A percentile compares a stretch with the other conserved stretches of the same genome.
Conservation (phyloP, 2,888 invertebrate species). For the Melieria omissa region DNA sequence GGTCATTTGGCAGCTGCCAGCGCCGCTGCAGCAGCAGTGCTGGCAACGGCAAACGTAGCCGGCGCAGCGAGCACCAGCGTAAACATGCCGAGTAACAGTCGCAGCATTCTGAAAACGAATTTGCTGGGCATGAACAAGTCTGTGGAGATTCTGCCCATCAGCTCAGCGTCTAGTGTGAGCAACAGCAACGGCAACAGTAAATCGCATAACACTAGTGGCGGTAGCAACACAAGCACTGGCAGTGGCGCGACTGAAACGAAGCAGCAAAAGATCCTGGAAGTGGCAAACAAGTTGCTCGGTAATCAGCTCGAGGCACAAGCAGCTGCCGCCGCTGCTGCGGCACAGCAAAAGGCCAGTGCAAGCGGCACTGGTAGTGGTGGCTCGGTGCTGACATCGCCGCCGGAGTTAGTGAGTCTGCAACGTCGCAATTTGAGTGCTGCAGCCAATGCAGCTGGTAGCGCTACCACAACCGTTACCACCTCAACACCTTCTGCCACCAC, state of each 20-base stretch:
- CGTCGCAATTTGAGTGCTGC: slow-evolving; percentile 51
- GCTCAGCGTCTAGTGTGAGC: slow-evolving; percentile 29
- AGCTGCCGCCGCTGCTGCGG: slow-evolving; percentile 46
- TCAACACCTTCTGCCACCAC: slow-evolving; percentile 46
- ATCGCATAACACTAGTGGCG: slow-evolving; percentile 20
- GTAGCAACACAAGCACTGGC: slow-evolving; percentile 23
- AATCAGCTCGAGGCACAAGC: slow-evolving; percentile 51
- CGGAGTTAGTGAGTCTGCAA: slow-evolving; percentile 72
- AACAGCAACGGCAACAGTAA: background rate
- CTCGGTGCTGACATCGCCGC: slow-evolving; percentile 67
- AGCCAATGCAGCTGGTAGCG: slow-evolving; percentile 22
- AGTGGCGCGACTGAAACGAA: slow-evolving; percentile 42
- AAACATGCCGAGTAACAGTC: slow-evolving; percentile 51
- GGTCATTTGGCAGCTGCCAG: slow-evolving; percentile 29
- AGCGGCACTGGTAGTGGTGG: slow-evolving; percentile 24
- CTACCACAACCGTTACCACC: background rate
- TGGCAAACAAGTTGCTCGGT: slow-evolving; percentile 57
- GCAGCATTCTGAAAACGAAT: slow-evolving; percentile 64
- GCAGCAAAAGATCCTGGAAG: slow-evolving; percentile 61
- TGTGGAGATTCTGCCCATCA: slow-evolving; percentile 61
- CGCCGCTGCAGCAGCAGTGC: slow-evolving; percentile 38
- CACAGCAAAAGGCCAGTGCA: slow-evolving; percentile 13
- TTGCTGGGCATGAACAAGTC: slow-evolving; percentile 55
- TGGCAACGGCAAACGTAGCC: slow-evolving; percentile 41
- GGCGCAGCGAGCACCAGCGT: slow-evolving; percentile 35